Evolutionary conservation across 2,113 vertebrate species (phyloP), one percentile per base, ranked within the genome.

Genomic region (Tragulus kanchil): DNA sequence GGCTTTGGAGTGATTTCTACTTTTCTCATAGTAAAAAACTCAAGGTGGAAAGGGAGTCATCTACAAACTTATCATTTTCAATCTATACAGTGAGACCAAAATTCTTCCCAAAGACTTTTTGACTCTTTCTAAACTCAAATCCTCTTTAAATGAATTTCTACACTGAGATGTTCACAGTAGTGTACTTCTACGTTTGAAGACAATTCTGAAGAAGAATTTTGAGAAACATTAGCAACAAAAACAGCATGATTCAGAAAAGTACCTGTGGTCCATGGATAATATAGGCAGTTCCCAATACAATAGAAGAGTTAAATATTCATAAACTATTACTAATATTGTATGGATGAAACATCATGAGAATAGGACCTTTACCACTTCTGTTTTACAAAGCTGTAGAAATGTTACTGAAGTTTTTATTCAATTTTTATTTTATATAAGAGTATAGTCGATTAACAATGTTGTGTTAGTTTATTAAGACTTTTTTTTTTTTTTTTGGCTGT

Each of bases 101-200:
- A 85, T 93, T 93, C 12, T 91, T 93, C 90, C 26, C 45, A 56
- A 71, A 90, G 90, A 14, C 56, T 59, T 71, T 95, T 82, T 69
- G 64, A 56, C 36, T 13, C 8, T 90, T 90, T 93, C 48, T 56
- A 90, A 87, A 87, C 90, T 61, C n/a, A 56, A 77, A 65, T 92
- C 4, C 16, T 73, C 5, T 36, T 62, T 87, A 78, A 96, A 67
- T 67, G n/a, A 48, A 69, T 92, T 50, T 58, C 85, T 94, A 50
- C 17, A 58, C 45, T 65, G 48, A 87, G 15, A 8, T 93, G 73
- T 73, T 88, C 48, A 69, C 48, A 85, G 65, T 73, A 81, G 15
- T 84, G 26, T 25, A 64, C 50, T 52, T 83, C 50, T 84, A 75
- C 56, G 56, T 92, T 96, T 85, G 36, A 94, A 89, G 36, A 26